Evolutionary conservation across 2,113 vertebrate species (phyloP), one percentile per base, ranked within the genome.

Genomic region (Phoenicopterus ruber): DNA sequence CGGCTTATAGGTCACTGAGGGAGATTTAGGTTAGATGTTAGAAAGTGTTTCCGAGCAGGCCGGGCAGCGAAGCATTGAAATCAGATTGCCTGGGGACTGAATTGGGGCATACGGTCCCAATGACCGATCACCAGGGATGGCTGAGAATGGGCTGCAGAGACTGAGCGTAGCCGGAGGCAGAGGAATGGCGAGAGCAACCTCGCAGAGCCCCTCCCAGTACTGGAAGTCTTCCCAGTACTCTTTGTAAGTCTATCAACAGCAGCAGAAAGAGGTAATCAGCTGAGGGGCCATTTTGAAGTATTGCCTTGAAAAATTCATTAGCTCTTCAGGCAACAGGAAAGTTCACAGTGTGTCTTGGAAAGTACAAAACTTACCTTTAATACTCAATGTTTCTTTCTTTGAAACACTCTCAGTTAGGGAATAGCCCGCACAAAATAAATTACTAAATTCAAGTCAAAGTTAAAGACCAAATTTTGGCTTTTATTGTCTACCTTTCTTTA

Each of bases 21-120:
- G 50, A 91, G 63, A 31, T 32, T 74, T 55, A 87, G 55, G 50
- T 88, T 74, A 81, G 69, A 55, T 80, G 34, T 71, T 83, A 74
- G 42, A 74, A 86, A 38, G 69, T 71, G 46, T 81, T 94, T 81
- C 69, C 84, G 77, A 92, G 54, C 40, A 90, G 29, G 36, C 70
- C 86, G 44, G 57, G 38, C 25, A 84, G 38, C 18, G 36, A 80
- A 83, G 32, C 19, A 59, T 2, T 59, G 3, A 5, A 71, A 81
- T 90, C 36, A 18, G 36, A 38, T 78, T 86, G 86, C n/a, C 17
- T 42, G 32, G 28, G 19, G 49, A 54, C 25, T 25, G 31, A 63
- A 40, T 5, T 57, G 34, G 54, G 71, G 82, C 13, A 7, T 4
- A 21, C 0, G 0, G 15, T 71, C 61, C 54, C 4, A 6, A 34